Evolutionary conservation across 2,113 vertebrate species (phyloP).

Genomic region (Noctilio leporinus): DNA sequence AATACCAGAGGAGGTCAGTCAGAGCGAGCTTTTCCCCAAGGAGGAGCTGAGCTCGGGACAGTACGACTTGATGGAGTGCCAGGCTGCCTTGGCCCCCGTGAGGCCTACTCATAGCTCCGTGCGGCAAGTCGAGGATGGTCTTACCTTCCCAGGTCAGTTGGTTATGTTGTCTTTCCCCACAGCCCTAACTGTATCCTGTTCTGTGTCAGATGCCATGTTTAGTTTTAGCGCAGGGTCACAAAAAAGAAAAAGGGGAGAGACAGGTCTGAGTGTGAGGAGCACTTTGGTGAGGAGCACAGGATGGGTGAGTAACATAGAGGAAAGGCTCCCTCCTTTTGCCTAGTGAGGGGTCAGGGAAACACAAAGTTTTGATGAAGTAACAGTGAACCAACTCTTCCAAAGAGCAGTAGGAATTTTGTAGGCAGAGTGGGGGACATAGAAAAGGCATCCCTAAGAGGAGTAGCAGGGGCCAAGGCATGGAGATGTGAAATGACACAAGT

Average conservation of each 20-base stretch:
- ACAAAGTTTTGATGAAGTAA: not conserved
- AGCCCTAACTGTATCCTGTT: not conserved
- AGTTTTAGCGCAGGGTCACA: not conserved
- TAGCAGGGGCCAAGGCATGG: not conserved
- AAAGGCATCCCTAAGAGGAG: not conserved
- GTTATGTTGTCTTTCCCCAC: not conserved
- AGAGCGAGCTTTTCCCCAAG: conserved; percentile 84
- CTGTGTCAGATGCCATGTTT: not conserved
- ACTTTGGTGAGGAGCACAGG: not conserved
- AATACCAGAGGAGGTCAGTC: conserved; percentile 89
- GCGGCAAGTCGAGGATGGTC: conserved; percentile 71
- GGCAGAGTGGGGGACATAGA: not conserved
- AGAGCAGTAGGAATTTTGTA: not conserved
- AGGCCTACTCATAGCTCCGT: conserved; percentile 60
- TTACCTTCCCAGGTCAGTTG: conserved; percentile 76
- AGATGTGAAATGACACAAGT: not conserved
- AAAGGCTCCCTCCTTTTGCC: not conserved
- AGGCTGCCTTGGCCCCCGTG: conserved; percentile 47
- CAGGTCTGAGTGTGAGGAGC: not conserved
- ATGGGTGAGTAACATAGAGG: rapidly evolving
- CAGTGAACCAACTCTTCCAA: not conserved
- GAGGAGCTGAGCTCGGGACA: conserved; percentile 80
- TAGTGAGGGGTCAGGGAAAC: not conserved
- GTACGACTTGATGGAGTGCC: conserved; percentile 68
- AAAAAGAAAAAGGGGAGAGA: too few relatives aligned